Evolutionary conservation across 2,888 invertebrate genomes (phyloP), one percentile per base, ranked within the genome.

Genomic region (Acrobasis consociella): DNA sequence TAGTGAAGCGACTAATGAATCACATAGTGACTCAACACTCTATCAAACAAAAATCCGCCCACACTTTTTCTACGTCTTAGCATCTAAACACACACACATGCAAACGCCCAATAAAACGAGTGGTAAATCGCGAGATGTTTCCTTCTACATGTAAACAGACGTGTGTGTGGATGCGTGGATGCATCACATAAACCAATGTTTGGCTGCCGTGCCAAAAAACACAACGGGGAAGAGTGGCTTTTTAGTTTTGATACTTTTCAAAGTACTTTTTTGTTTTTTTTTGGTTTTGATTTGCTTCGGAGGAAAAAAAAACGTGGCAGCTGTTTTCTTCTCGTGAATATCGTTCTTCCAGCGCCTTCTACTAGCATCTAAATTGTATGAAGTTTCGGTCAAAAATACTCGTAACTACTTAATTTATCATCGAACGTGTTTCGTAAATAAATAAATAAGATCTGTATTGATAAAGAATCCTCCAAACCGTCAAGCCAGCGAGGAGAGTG

Each of bases 131-230:
- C 38, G 65, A 64, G 67, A 72, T 76, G 70, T 75, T 80, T 74
- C 72, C 62, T 59, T 50, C 53, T 62, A 55, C 46, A 15, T 31
- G 69, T 65, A 67, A 74, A 74, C 69, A 68, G 66, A 46, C 55
- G 17, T 16, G 69, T 76, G 73, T 75, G 60, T 62, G 58, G 53
- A 67, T 67, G 71, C 64, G 68, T 74, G 76, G 83, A 83, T 83
- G 86, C 86, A 87, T 85, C 87, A 77, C 82, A 85, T 89, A 88
- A 87, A 90, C 87, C 79, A 79, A 82, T 85, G 87, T 88, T 90
- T 90, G 89, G 92, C 89, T 65, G 77, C 82, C 63, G 84, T 90
- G 92, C 91, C 91, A 92, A 92, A 91, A 90, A 89, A 85, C 91
- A 91, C 91, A 89, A 86, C 84, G 85, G 80, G 82, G 77, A 62